These are phyloP conservation scores for Dinomys branickii DNA, from an alignment of 2,113 vertebrate genomes.

Conservation along the genomic window DNA sequence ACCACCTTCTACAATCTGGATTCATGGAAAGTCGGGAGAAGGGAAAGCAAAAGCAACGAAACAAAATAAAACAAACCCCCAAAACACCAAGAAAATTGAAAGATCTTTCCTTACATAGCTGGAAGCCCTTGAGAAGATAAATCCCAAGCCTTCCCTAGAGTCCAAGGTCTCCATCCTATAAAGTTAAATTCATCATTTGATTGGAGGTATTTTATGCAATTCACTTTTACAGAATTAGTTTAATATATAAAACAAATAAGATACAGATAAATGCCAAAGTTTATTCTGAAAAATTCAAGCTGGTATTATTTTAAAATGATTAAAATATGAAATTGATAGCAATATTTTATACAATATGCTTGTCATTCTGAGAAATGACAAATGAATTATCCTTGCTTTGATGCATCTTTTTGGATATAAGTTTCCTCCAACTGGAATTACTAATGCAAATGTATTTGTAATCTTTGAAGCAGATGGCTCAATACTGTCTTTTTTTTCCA, in stretches of 20 bases:
- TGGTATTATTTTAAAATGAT: not conserved
- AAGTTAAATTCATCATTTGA: not conserved
- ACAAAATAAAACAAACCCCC: no score
- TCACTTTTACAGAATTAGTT: no score
- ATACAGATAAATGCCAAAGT: not conserved
- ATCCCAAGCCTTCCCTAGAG: not conserved
- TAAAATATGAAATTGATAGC: not conserved
- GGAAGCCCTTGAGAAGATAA: not conserved
- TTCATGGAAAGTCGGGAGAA: not conserved
- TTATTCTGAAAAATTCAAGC: not conserved
- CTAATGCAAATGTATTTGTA: constrained; percentile 65
- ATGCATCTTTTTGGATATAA: constrained; percentile 53
- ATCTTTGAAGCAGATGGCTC: constrained; percentile 77
- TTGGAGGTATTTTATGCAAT: not conserved
- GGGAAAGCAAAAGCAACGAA: not conserved
- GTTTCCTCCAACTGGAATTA: constrained; percentile 50
- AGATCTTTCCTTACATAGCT: not conserved
- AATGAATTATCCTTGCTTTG: constrained; percentile 67
- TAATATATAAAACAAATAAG: not conserved
- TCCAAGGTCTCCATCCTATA: not conserved
- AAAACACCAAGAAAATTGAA: not conserved
- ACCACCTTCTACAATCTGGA: not conserved
- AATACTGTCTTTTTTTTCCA: not conserved
- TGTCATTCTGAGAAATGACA: constrained; percentile 28
- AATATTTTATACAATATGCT: not conserved